These are phyloP conservation scores for Horisme vitalbata DNA, from an alignment of 2,888 invertebrate genomes.

Conservation along the genomic window DNA sequence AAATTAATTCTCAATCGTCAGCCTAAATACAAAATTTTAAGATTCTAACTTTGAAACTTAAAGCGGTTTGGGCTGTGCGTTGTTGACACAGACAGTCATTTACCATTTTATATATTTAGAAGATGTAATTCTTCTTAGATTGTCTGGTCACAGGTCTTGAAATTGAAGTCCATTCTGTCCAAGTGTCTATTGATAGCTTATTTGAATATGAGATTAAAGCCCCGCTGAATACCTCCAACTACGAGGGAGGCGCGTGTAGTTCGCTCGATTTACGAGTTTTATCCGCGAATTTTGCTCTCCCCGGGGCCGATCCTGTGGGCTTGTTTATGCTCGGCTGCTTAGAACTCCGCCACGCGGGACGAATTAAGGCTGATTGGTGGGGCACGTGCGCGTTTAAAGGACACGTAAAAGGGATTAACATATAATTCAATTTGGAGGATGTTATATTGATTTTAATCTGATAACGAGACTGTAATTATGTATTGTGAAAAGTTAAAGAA, in stretches of 20 bases:
- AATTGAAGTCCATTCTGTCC: too few species aligned
- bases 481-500: too few species aligned
- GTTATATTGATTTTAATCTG: not conserved
- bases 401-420: conserved; percentile 13
- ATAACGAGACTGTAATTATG: too few species aligned
- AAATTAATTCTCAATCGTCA: too few species aligned
- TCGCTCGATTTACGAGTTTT: conserved; percentile 48
- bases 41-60: too few species aligned
- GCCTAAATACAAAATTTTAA: too few species aligned
- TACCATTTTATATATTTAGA: too few species aligned
- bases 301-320: conserved; percentile 31
- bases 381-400: conserved; percentile 11
- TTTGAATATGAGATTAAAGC: not conserved
- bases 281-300: conserved; percentile 42
- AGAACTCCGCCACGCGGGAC: conserved; percentile 24
- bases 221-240: conserved; percentile 14
- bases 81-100: too few species aligned
- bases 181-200: too few species aligned
- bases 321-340: conserved; percentile 40
- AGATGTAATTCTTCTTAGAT: too few species aligned
- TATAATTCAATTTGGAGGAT: not conserved
- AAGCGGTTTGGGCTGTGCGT: too few species aligned
- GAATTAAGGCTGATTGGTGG: conserved; percentile 30
- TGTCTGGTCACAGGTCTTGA: too few species aligned
- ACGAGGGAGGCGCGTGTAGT: conserved; percentile 34